A percentile compares a stretch with the other conserved stretches of the same genome.
These are phyloP conservation scores for Chascanopsetta lugubris DNA, from an alignment of 2,113 vertebrate genomes.

Conservation along the genomic window DNA sequence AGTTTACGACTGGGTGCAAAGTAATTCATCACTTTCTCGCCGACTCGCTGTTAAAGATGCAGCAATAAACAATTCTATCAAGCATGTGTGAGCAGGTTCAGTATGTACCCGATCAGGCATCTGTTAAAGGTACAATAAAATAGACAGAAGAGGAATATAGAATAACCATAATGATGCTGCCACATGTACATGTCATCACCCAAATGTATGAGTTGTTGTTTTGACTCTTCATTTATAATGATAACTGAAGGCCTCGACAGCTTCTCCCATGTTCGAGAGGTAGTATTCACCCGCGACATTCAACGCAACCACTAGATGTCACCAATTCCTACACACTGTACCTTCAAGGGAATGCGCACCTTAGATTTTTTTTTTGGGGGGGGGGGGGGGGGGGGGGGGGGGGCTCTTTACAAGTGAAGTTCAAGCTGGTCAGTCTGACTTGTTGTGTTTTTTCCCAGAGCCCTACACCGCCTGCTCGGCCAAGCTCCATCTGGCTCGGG, in stretches of 20 bases:
- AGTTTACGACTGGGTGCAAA: slow-evolving; percentile 40
- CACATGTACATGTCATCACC: no score
- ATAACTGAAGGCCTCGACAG: no score
- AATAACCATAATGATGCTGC: no score
- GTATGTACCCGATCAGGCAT: neutral
- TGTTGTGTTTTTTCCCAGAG: slow-evolving; percentile 66
- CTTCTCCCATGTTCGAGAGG: no score
- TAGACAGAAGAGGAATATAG: no score
- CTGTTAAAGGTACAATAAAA: no score
- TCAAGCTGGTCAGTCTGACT: neutral
- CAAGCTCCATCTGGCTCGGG: slow-evolving; percentile 78
- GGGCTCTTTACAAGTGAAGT: neutral
- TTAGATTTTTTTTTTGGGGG: neutral
- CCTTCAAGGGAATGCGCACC: neutral
- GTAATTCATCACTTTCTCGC: slow-evolving; percentile 14
- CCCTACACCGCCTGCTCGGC: slow-evolving; percentile 79
- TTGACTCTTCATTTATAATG: no score
- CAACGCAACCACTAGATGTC: no score
- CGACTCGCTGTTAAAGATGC: neutral
- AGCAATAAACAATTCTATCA: no score
- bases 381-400: neutral
- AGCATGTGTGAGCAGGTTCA: neutral
- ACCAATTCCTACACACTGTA: no score
- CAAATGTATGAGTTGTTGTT: no score
- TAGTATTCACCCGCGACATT: no score